Percentiles rank a stretch among this genome's conserved stretches.
phyloP scores from a whole-genome alignment of 2,113 vertebrate species.

The Charadrius vociferus region DNA sequence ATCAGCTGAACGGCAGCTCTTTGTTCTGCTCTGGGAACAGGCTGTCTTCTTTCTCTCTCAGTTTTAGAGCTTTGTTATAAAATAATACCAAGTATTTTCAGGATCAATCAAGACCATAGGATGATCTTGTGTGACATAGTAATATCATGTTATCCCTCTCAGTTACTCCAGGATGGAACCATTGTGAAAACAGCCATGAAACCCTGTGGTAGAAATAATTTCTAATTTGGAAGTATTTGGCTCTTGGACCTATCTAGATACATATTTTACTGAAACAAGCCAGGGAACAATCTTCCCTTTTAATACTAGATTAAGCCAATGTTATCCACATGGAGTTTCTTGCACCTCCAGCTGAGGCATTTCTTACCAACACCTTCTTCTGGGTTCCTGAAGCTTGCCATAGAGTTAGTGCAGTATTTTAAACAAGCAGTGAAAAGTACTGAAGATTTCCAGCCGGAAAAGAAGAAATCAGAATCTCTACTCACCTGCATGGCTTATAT shows the following conservation, averaged over 20 bases:
- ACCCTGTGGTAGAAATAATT: background rate
- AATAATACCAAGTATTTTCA: background rate
- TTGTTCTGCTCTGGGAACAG: constrained; percentile 7
- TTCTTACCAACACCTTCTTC: background rate
- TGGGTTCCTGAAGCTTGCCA: background rate
- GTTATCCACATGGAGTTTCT: background rate
- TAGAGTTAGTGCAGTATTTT: background rate
- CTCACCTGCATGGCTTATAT: background rate
- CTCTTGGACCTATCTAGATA: background rate
- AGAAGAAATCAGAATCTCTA: background rate
- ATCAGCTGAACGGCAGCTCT: background rate
- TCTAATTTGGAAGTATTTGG: background rate
- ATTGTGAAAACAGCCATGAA: background rate
- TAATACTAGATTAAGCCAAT: background rate
- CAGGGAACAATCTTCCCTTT: background rate
- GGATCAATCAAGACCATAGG: background rate
- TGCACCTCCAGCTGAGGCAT: background rate
- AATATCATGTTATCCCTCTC: background rate
- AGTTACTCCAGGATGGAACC: background rate
- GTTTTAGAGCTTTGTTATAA: background rate
- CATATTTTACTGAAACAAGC: background rate
- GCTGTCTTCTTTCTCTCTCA: background rate
- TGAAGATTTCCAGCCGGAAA: background rate
- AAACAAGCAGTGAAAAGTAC: background rate
- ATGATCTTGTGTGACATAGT: background rate